Evolutionary conservation across 2,113 vertebrate genomes (phyloP).

Genomic region (Pelecanoides urinatrix): DNA sequence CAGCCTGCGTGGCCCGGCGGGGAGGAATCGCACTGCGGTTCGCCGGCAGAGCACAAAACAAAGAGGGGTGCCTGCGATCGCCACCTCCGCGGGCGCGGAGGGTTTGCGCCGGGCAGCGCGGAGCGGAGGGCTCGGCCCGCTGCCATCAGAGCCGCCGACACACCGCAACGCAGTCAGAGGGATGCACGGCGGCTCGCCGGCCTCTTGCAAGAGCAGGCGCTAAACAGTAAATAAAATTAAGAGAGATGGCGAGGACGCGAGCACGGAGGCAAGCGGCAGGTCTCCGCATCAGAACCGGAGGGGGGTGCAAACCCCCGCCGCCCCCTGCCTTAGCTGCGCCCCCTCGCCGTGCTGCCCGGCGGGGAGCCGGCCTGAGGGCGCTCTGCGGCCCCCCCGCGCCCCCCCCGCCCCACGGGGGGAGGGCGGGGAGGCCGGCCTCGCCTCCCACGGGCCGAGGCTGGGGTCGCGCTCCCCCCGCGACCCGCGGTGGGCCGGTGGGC

Average conservation of each 20-base stretch:
- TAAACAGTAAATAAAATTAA: neutral
- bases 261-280: neutral
- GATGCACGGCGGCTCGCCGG: neutral
- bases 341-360: neutral
- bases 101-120: neutral
- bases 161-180: neutral
- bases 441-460: no score
- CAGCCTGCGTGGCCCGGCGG: neutral
- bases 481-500: no score
- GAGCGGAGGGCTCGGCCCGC: neutral
- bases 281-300: neutral
- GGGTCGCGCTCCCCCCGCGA: no score
- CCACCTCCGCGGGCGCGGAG: neutral
- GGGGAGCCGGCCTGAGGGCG: no score
- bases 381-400: no score
- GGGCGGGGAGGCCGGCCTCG: no score
- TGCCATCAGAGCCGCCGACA: neutral
- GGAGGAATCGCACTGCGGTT: constrained; percentile 64
- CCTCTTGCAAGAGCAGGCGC: neutral
- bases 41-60: constrained; percentile 38
- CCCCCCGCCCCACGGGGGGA: no score
- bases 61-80: neutral
- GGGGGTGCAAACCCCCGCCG: neutral
- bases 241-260: neutral
- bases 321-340: neutral